These are phyloP conservation scores for Trididemnum nubilum DNA, from an alignment of 23 tunicate genomes.

Conservation along the genomic window DNA sequence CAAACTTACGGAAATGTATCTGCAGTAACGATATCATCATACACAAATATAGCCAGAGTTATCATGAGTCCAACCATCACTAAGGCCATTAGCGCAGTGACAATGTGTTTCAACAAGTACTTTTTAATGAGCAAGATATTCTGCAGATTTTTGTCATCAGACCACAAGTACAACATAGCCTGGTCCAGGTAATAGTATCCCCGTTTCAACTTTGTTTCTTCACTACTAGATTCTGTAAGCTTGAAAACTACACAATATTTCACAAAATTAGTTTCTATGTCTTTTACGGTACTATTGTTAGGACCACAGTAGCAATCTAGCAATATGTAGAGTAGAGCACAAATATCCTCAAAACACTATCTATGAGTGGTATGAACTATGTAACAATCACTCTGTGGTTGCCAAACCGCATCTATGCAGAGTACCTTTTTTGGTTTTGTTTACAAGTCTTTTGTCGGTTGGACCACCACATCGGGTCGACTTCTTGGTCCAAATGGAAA, in stretches of 20 bases:
- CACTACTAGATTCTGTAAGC: background rate
- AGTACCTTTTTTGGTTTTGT: too few relatives aligned
- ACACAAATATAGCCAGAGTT: background rate
- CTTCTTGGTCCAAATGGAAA: too few relatives aligned
- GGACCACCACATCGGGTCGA: too few relatives aligned
- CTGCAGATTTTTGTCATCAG: background rate
- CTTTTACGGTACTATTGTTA: too few relatives aligned
- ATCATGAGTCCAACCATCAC: background rate
- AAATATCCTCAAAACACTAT: too few relatives aligned
- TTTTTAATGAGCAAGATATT: background rate
- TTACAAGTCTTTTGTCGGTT: too few relatives aligned
- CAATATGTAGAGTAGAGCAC: too few relatives aligned
- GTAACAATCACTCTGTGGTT: too few relatives aligned
- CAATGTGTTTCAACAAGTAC: conserved; percentile 1
- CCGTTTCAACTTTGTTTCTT: background rate
- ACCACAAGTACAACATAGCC: background rate
- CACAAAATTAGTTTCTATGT: too few relatives aligned
- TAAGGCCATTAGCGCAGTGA: conserved; percentile 14
- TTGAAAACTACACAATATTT: background rate
- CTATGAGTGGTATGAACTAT: too few relatives aligned
- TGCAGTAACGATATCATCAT: background rate
- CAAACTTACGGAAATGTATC: conserved; percentile 6
- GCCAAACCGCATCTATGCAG: too few relatives aligned
- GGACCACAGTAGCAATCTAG: too few relatives aligned
- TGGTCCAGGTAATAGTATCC: background rate